phyloP scores from a whole-genome alignment of 2,888 invertebrate species.

The Dascillus cervinus region DNA sequence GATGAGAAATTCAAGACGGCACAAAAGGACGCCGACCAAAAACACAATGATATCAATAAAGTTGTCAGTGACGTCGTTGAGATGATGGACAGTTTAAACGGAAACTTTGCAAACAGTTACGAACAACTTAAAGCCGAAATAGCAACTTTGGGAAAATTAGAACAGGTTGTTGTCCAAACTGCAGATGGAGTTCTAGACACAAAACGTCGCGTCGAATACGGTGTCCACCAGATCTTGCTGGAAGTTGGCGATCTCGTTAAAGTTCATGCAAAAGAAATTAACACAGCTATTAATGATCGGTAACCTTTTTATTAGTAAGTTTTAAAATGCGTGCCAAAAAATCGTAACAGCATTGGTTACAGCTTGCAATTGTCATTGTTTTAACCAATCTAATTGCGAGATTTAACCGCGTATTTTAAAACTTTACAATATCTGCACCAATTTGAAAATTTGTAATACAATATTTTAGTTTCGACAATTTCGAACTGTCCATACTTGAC shows the following conservation, averaged over 20 bases:
- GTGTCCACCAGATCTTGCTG: conserved; percentile 70
- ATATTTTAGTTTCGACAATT: conserved; percentile 64
- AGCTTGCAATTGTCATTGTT: too few relatives aligned
- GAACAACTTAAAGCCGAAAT: conserved; percentile 49
- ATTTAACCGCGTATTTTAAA: too few relatives aligned
- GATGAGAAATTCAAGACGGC: conserved; percentile 20
- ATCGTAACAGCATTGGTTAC: too few relatives aligned
- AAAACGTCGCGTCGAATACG: conserved; percentile 77
- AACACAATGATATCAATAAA: conserved; percentile 26
- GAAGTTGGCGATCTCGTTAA: conserved; percentile 66
- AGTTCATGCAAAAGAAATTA: conserved; percentile 56
- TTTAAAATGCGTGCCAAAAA: conserved; percentile 1
- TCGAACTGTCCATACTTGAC: conserved; percentile 60
- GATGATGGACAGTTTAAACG: conserved; percentile 51
- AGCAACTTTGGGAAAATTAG: conserved; percentile 60
- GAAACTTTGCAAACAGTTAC: conserved; percentile 48
- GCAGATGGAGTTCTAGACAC: conserved; percentile 79
- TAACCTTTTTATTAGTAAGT: too few relatives aligned
- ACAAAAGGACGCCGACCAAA: conserved; percentile 21
- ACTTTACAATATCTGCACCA: too few relatives aligned
- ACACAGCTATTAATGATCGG: conserved; percentile 58
- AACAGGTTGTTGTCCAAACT: conserved; percentile 71
- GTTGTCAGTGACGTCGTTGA: conserved; percentile 38
- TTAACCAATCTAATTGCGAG: too few relatives aligned
- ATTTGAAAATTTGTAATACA: too few relatives aligned